Percentiles rank a stretch among this genome's conserved stretches.
Conservation (phyloP, 2,113 vertebrate genomes). For the Vimba vimba region DNA sequence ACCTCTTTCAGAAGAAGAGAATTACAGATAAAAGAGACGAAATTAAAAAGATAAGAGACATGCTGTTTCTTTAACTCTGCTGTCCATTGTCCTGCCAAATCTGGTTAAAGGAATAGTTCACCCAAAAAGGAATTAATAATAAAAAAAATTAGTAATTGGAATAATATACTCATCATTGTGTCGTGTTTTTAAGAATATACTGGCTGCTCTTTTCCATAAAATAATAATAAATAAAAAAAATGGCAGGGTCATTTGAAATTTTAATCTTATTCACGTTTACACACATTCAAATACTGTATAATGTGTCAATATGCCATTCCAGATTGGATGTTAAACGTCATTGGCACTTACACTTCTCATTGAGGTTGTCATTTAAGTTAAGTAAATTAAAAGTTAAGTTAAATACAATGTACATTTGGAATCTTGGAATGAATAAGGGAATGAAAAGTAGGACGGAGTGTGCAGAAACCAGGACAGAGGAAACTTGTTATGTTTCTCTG, state of each 20-base stretch:
- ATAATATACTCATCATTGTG: background rate
- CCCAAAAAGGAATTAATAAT: background rate
- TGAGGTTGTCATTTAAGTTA: background rate
- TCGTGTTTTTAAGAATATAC: background rate
- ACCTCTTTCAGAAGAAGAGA: constrained; percentile 24
- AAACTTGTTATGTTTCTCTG: constrained; percentile 72
- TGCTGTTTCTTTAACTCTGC: background rate
- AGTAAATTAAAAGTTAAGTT: background rate
- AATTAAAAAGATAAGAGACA: background rate
- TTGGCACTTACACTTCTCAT: background rate
- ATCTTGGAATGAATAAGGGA: constrained; percentile 15
- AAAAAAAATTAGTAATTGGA: background rate
- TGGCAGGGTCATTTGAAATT: background rate
- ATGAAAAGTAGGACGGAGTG: constrained; percentile 74
- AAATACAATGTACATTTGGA: background rate
- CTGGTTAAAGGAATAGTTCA: constrained; percentile 61
- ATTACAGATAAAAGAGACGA: background rate
- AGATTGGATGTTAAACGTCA: background rate
- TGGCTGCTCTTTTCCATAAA: background rate
- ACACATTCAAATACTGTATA: background rate
- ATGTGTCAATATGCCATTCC: background rate
- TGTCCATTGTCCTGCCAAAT: background rate
- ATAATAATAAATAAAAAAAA: background rate
- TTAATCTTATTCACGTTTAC: background rate
- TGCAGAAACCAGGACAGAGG: constrained; percentile 79